These are phyloP conservation scores for Ecliptopera silaceata DNA, from an alignment of 2,888 invertebrate genomes.

Conservation along the genomic window DNA sequence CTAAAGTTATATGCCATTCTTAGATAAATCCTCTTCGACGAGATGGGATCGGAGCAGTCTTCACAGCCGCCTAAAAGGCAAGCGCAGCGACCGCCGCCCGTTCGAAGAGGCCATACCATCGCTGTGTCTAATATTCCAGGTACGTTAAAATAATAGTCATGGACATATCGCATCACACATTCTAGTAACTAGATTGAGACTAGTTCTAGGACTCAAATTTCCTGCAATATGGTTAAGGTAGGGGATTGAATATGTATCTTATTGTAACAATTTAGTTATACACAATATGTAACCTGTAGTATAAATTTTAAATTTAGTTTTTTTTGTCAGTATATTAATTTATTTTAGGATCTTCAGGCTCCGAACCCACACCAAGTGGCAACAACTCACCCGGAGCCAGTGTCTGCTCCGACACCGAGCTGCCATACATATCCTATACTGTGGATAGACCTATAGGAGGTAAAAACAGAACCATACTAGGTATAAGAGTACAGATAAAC, in stretches of 20 bases:
- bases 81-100: slow-evolving; percentile 60
- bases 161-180: no score
- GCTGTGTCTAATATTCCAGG: slow-evolving; percentile 68
- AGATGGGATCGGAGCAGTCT: slow-evolving; percentile 86
- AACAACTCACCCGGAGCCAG: slow-evolving; percentile 94
- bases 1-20: no score
- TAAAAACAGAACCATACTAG: slow-evolving; percentile 41
- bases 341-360: not conserved
- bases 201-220: no score
- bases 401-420: slow-evolving; percentile 93
- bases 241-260: no score
- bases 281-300: no score
- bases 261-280: no score
- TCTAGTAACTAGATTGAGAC: no score
- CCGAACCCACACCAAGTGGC: slow-evolving; percentile 83
- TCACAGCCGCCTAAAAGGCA: slow-evolving; percentile 70
- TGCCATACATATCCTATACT: slow-evolving; percentile 96
- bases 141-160: no score
- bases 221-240: no score
- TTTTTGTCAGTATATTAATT: no score
- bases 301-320: no score
- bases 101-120: slow-evolving; percentile 76
- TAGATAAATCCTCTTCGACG: not conserved
- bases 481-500: no score
- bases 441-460: slow-evolving; percentile 94